Evolutionary conservation across 1,140 invertebrate genomes (phyloP).

Genomic region (Philotrypesis tridentata): DNA sequence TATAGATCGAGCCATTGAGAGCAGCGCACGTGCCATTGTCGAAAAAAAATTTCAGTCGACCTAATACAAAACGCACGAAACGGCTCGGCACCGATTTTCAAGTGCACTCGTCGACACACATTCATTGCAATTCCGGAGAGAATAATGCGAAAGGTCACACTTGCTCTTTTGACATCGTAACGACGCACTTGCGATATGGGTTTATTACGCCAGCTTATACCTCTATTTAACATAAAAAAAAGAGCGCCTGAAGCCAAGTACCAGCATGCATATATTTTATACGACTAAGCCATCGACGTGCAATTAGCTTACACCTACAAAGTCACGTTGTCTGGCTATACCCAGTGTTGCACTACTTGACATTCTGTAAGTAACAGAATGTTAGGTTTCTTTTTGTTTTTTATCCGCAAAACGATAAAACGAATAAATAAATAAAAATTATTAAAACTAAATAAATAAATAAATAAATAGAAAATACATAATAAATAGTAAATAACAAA

Average conservation of each 20-base stretch:
- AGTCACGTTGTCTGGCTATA: background rate
- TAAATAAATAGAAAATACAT: too few species aligned
- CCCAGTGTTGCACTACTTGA: background rate
- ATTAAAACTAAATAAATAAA: too few species aligned
- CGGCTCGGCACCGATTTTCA: background rate
- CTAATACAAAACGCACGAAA: background rate
- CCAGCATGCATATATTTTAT: background rate
- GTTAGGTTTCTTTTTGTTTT: too few species aligned
- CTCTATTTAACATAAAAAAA: too few species aligned
- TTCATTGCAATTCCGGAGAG: background rate
- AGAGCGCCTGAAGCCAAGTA: background rate
- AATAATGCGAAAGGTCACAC: background rate
- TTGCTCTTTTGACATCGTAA: background rate
- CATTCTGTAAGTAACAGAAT: too few species aligned
- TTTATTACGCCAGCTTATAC: too few species aligned
- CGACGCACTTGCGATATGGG: background rate
- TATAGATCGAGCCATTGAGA: background rate
- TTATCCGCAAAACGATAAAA: too few species aligned
- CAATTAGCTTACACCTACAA: background rate
- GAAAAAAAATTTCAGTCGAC: background rate
- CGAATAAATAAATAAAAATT: too few species aligned
- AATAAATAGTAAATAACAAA: too few species aligned
- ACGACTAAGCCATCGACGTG: background rate
- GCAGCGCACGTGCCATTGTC: background rate
- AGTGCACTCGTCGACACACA: background rate